Percentiles rank a stretch among this genome's conserved stretches.
Conservation (phyloP, 2,113 vertebrate species). For the Porphyrio hochstetteri region DNA sequence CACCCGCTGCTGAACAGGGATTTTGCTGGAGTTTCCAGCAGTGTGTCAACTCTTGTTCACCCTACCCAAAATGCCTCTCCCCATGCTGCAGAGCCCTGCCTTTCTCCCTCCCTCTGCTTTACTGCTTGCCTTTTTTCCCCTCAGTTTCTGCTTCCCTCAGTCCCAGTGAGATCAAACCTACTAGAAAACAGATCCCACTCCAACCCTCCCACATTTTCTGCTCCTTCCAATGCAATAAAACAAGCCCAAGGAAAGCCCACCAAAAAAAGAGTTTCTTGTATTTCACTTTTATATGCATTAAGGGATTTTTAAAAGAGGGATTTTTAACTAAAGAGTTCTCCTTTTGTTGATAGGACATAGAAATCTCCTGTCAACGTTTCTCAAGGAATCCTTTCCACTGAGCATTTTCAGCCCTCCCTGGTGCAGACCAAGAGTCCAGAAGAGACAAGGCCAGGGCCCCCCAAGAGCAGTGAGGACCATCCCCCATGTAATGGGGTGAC, state of each 20-base stretch:
- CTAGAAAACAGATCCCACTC: background rate
- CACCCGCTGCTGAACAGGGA: background rate
- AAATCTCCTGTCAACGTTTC: background rate
- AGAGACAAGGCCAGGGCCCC: background rate
- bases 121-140: background rate
- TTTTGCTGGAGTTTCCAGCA: conserved; percentile 1
- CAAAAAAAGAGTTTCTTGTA: background rate
- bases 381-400: background rate
- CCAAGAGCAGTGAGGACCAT: background rate
- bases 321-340: no score
- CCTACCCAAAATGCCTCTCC: background rate
- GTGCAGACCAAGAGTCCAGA: background rate
- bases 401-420: background rate
- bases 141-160: background rate
- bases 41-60: conserved; percentile 23
- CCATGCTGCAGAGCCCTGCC: background rate
- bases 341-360: no score
- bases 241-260: background rate
- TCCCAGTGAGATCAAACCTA: conserved; percentile 31
- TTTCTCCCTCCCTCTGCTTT: background rate
- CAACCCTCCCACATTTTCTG: conserved; percentile 18
- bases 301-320: background rate
- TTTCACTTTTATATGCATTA: background rate
- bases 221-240: background rate
- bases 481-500: background rate